A percentile compares a stretch with the other conserved stretches of the same genome.
Conservation (phyloP, 2,113 vertebrate genomes). For the Conger conger region DNA sequence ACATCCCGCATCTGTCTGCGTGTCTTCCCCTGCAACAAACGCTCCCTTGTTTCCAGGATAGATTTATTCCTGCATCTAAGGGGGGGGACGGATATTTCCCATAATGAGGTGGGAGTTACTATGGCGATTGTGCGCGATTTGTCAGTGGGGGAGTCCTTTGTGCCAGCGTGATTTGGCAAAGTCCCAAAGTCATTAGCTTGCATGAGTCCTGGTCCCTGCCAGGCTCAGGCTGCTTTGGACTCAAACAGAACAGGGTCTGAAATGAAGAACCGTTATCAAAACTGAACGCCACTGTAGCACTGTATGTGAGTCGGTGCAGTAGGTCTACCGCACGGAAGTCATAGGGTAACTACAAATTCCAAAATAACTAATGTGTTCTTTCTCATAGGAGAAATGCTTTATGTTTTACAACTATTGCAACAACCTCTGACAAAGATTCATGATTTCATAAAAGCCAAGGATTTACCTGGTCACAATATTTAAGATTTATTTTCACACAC, state of each 20-base stretch:
- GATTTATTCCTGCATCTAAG: slow-evolving; percentile 50
- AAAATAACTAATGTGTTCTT: not conserved
- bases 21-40: slow-evolving; percentile 34
- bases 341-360: not conserved
- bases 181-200: not conserved
- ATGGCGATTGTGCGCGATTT: slow-evolving; percentile 68
- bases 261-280: not conserved
- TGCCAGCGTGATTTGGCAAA: slow-evolving; percentile 58
- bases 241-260: not conserved
- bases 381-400: not conserved
- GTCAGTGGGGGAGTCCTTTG: slow-evolving; percentile 66
- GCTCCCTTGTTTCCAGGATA: slow-evolving; percentile 49
- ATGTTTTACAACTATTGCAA: not conserved
- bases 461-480: not conserved
- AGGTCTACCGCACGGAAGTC: too few species aligned
- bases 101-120: slow-evolving; percentile 68
- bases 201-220: not conserved
- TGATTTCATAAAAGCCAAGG: not conserved
- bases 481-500: too few species aligned
- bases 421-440: not conserved
- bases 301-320: too few species aligned
- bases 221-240: not conserved
- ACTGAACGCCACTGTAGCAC: not conserved
- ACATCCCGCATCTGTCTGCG: slow-evolving; percentile 47
- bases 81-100: slow-evolving; percentile 47